A percentile compares a stretch with the other conserved stretches of the same genome.
phyloP scores from a whole-genome alignment of 2,113 vertebrate genomes.

The Atractosteus spatula region DNA sequence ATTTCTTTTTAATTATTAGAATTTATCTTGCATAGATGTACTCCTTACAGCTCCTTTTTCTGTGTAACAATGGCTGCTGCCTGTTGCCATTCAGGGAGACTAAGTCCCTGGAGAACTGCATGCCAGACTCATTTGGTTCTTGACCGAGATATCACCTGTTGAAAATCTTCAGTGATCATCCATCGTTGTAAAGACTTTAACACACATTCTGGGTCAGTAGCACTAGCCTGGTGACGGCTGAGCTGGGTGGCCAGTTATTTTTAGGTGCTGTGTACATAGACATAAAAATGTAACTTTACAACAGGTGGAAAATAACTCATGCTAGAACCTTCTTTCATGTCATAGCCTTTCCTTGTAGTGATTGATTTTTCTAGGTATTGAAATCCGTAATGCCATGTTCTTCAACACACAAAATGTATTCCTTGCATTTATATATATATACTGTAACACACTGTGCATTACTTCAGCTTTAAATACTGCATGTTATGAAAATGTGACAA shows the following conservation, averaged over 20 bases:
- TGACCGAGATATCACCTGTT: constrained; percentile 21
- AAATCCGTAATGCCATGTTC: too few species aligned
- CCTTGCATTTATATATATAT: too few species aligned
- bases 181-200: constrained; percentile 7
- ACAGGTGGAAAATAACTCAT: constrained; percentile 24
- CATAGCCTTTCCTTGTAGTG: not conserved
- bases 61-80: too few species aligned
- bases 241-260: constrained; percentile 31
- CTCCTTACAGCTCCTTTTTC: too few species aligned
- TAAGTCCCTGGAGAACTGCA: not conserved
- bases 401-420: too few species aligned
- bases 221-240: not conserved
- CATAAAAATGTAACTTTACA: constrained; percentile 6
- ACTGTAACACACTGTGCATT: too few species aligned
- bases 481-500: too few species aligned
- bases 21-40: too few species aligned
- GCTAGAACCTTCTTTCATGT: not conserved
- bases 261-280: constrained; percentile 10
- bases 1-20: too few species aligned
- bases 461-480: too few species aligned
- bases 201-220: constrained; percentile 1
- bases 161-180: constrained; percentile 19
- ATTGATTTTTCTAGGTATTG: not conserved
- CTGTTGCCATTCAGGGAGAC: too few species aligned
- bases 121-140: constrained; percentile 11